These are phyloP conservation scores for Carcharodon carcharias DNA, from an alignment of 2,797 vertebrate species.

Conservation along the genomic window DNA sequence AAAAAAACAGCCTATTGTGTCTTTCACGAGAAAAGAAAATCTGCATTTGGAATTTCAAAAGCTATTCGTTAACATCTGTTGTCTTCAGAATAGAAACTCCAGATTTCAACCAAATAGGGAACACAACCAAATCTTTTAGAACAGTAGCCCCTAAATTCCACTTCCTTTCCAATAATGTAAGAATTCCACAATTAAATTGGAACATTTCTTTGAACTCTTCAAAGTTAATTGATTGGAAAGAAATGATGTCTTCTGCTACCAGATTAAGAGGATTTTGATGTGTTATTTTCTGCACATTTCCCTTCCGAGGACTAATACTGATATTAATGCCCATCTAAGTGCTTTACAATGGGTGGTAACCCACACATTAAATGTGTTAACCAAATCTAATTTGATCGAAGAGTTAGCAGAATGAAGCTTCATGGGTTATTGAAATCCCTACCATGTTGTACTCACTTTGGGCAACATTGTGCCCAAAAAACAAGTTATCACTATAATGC, in stretches of 20 bases:
- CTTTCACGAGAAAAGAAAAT: too few relatives aligned
- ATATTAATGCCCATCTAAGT: background rate
- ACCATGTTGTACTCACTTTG: background rate
- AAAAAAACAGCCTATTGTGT: too few relatives aligned
- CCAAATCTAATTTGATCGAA: background rate
- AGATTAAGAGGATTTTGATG: background rate
- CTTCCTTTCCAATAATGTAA: background rate
- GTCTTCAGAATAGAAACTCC: background rate
- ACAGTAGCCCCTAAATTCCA: background rate
- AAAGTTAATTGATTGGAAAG: background rate
- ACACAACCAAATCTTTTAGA: background rate
- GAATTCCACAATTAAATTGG: background rate
- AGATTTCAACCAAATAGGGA: background rate
- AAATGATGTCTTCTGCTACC: background rate
- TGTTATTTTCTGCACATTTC: background rate
- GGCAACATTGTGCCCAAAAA: background rate
- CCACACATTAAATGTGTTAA: background rate
- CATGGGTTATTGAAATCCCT: background rate
- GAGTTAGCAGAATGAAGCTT: background rate
- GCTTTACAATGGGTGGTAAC: background rate
- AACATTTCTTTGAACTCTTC: background rate
- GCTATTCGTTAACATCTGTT: too few relatives aligned
- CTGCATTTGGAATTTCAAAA: too few relatives aligned
- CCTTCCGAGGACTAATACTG: background rate
- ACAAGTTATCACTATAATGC: background rate